Evolutionary conservation across 2,113 vertebrate genomes (phyloP), one percentile per base, ranked within the genome.

Genomic region (Leptocoma aspasia): DNA sequence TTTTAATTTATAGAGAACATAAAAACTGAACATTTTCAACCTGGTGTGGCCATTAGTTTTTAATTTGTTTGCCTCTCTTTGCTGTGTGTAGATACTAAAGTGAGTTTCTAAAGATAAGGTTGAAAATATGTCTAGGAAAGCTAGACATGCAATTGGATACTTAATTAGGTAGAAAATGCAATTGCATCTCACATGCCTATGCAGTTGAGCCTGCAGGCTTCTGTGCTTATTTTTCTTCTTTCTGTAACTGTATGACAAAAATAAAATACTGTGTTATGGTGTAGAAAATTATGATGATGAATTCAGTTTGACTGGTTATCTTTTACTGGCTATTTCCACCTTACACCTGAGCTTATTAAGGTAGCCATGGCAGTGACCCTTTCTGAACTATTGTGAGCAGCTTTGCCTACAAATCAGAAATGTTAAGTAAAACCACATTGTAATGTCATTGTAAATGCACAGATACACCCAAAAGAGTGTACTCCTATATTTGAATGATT

Each of bases 141-240:
- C 33, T 54, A 47, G 59, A 81, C 27, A 42, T 37, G 33, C 52
- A 92, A 39, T 65, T 92, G 88, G 42, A 50, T 81, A 54, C 79
- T 65, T 95, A 88, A 95, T 92, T 88, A 88, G 66, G 53, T 84
- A 80, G 79, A 85, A 94, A 95, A 92, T 77, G 44, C 52, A 84
- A 59, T 91, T 91, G 37, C 70, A 64, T 53, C 41, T 95, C 44
- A 19, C 11, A 30, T 69, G 61, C 61, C 22, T 63, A 20, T 1
- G 6, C 53, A 68, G 5, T 2, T 68, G 64, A 89, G 50, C 57
- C 87, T 3, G 1, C 57, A 85, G 78, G 54, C 44, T 68, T 73
- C 54, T 61, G 19, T 65, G 37, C 60, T 70, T 90, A 23, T 79
- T 85, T 83, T 82, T 45, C 35, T 94, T 88, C 59, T 80, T 83